Evolutionary conservation across 2,888 invertebrate genomes (phyloP).

Genomic region (Cecidostiba fungosa): DNA sequence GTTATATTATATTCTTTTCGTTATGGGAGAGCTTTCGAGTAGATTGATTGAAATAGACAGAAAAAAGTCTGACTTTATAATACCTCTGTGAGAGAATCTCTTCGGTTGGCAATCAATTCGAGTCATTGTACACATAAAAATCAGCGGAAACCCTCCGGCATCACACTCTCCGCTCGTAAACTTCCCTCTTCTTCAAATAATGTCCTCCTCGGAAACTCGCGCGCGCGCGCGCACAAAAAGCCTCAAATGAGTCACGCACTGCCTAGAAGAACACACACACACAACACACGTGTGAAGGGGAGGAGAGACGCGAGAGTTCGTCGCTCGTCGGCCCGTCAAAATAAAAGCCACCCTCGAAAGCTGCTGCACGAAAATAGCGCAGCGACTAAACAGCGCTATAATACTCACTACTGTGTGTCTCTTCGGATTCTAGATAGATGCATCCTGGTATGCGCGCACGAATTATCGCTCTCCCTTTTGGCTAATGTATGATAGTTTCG

Average conservation of each 20-base stretch:
- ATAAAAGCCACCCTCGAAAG: slow-evolving; percentile 47
- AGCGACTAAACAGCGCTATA: slow-evolving; percentile 12
- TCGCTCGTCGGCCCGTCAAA: slow-evolving; percentile 43
- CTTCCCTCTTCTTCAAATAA: background rate
- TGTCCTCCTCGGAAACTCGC: slow-evolving; percentile 9
- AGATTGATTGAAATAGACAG: background rate
- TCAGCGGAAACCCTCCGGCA: slow-evolving; percentile 2
- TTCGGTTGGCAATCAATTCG: background rate
- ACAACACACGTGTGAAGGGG: background rate
- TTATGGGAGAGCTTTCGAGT: slow-evolving; percentile 7
- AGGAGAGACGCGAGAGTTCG: slow-evolving; percentile 10
- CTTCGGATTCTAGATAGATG: slow-evolving; percentile 1
- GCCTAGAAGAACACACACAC: background rate
- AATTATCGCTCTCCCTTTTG: background rate
- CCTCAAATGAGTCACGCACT: slow-evolving; percentile 7
- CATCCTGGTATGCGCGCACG: background rate
- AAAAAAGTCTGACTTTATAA: background rate
- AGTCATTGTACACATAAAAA: background rate
- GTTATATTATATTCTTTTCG: slow-evolving; percentile 7
- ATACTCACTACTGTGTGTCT: background rate
- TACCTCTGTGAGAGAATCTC: background rate
- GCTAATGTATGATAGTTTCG: background rate
- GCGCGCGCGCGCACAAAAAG: background rate
- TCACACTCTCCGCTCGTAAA: background rate
- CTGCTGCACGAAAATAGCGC: slow-evolving; percentile 21